phyloP scores from a whole-genome alignment of 2,113 vertebrate species.

The Noctilio leporinus region DNA sequence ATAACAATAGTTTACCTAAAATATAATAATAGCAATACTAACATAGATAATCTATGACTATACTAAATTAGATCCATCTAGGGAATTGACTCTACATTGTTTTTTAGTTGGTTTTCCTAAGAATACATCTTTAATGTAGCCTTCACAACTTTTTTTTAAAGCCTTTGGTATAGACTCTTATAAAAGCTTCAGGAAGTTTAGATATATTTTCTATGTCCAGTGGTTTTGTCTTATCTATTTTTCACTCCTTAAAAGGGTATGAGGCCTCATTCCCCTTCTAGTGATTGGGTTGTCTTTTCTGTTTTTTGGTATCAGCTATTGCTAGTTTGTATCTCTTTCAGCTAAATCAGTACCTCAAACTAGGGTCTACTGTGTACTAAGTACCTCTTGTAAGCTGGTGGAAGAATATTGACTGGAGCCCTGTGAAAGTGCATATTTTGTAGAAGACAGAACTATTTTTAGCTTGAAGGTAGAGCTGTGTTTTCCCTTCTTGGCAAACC shows the following conservation, averaged over 20 bases:
- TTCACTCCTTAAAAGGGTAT: background rate
- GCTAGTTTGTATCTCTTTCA: conserved; percentile 13
- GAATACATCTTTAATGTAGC: conserved; percentile 12
- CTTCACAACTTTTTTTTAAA: background rate
- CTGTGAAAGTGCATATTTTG: background rate
- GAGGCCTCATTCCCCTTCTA: background rate
- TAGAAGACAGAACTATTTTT: conserved; percentile 54
- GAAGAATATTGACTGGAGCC: background rate
- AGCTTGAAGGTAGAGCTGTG: conserved; percentile 44
- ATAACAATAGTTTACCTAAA: background rate
- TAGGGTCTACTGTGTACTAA: background rate
- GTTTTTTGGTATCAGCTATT: background rate
- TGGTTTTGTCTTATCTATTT: background rate
- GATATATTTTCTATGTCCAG: background rate
- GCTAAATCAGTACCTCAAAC: background rate
- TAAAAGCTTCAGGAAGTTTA: background rate
- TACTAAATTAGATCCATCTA: background rate
- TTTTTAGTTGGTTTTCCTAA: conserved; percentile 17
- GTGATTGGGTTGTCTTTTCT: background rate
- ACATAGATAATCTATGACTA: background rate
- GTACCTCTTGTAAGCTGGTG: background rate
- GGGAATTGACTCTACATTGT: background rate
- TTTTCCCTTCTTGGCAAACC: conserved; percentile 51
- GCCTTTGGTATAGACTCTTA: background rate
- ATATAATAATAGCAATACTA: background rate